These are phyloP conservation scores for Leptogaster cylindrica DNA, from an alignment of 2,888 invertebrate species.

Conservation along the genomic window DNA sequence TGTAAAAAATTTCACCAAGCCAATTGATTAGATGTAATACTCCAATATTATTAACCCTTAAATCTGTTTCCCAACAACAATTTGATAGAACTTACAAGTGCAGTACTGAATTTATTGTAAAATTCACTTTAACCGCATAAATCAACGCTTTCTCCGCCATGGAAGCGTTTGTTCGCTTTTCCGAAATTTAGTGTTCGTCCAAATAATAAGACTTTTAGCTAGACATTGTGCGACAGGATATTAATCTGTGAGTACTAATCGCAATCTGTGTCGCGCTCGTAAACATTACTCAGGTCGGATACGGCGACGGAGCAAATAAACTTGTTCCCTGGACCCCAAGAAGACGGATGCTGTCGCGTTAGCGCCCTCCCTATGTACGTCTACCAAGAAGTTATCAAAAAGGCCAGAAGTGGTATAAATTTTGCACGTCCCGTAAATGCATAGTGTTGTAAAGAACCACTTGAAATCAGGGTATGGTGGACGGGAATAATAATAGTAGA, in stretches of 20 bases:
- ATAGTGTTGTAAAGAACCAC: not conserved
- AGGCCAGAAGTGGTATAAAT: conserved; percentile 1
- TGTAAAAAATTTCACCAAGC: no score
- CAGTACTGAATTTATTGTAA: no score
- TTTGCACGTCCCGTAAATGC: conserved; percentile 11
- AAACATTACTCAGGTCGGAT: conserved; percentile 8
- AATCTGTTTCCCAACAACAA: no score
- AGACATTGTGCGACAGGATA: not conserved
- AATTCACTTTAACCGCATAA: no score
- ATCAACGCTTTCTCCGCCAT: no score
- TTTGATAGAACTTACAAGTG: no score
- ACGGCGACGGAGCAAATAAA: conserved; percentile 2
- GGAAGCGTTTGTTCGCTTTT: no score
- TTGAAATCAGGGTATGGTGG: conserved; percentile 12
- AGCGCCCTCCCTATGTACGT: not conserved
- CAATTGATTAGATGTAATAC: no score
- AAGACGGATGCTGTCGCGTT: conserved; percentile 3
- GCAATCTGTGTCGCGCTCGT: conserved; percentile 16
- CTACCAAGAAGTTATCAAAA: conserved; percentile 16
- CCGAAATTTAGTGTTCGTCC: not conserved
- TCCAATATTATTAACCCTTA: no score
- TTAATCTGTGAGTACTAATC: conserved; percentile 14
- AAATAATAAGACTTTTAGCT: conserved; percentile 12
- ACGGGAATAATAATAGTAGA: conserved; percentile 5
- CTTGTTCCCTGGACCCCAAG: conserved; percentile 16